Base-by-base conservation (phyloP, 2,888 invertebrate genomes). In the Hydroisotoma schaefferi region DNA sequence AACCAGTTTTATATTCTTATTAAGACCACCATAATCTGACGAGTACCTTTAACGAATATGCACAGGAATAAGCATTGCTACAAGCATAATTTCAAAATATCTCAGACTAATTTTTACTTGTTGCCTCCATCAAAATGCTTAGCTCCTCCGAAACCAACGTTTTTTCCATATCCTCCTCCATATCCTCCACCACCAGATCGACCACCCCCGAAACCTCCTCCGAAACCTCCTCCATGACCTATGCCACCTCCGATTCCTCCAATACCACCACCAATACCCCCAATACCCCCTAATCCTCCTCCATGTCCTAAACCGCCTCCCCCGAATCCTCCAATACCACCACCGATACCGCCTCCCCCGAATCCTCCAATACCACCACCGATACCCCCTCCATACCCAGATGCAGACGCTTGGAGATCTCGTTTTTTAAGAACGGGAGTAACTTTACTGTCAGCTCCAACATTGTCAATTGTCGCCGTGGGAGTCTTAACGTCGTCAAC, bases 1-100 rank as follows among this genome's bases (percentile, higher is more conserved):
- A 4, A 61, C 51, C 15, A 61, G 57, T 29, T 69, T 69, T 1
- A 59, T 26, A 8, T 65, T 38, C 25, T 71, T 69, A 52, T 69
- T 63, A 6, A 68, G 10, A 12, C 67, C 67, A 12, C 66, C 69
- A 49, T 67, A 61, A 33, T 65, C 51, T 2, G 64, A 23, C 2
- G 61, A 64, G 43, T 56, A 71, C 23, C 25, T 46, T 18, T 22
- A n/a, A n/a, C n/a, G n/a, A n/a, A n/a, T n/a, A n/a, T n/a, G n/a
- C n/a, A n/a, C n/a, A 46, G 20, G 18, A 46, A 20, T 15, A 22
- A 15, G 5, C 20, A 46, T 3, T 22, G 4, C 15, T 46, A 2
- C 5, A 4, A 46, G 23, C 23, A 22, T 6, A 44, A 33, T 10
- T 33, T 33, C n/a, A 37, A 2, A 22, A 23, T 22, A 28, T 4